These are phyloP conservation scores for Proterorhinus semilunaris DNA, from an alignment of 2,113 vertebrate genomes.

Conservation along the genomic window DNA sequence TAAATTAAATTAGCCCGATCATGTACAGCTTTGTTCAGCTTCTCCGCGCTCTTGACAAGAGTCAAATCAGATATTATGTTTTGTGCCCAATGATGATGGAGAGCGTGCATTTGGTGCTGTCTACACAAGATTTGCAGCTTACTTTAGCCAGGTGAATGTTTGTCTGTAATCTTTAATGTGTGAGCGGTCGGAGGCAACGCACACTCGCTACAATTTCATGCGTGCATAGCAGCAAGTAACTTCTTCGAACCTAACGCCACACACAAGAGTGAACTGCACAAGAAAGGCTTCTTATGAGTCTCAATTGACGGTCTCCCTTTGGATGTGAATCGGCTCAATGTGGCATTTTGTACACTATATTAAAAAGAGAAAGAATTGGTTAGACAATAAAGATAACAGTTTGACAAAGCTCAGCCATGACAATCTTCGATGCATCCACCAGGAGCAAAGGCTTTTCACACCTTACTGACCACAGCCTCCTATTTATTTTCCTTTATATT, in stretches of 20 bases:
- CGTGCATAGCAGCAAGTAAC: too few relatives aligned
- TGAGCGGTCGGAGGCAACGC: slow-evolving; percentile 1
- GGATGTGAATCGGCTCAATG: too few relatives aligned
- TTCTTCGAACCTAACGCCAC: too few relatives aligned
- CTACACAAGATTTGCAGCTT: slow-evolving; percentile 9
- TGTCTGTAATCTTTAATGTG: background rate
- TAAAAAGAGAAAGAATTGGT: background rate
- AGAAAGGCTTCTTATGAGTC: too few relatives aligned
- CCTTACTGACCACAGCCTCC: background rate
- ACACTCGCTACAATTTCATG: too few relatives aligned
- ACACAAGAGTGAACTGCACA: too few relatives aligned
- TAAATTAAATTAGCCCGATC: background rate
- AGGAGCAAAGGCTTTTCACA: background rate
- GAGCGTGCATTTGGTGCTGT: slow-evolving; percentile 21
- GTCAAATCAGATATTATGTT: slow-evolving; percentile 14
- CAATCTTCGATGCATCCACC: slow-evolving; percentile 21
- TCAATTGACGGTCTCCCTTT: too few relatives aligned
- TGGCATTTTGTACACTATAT: background rate
- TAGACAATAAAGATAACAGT: background rate
- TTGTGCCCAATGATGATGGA: slow-evolving; percentile 19
- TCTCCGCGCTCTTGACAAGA: background rate
- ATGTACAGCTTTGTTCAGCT: background rate
- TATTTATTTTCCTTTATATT: background rate
- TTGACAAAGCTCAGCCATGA: slow-evolving; percentile 18
- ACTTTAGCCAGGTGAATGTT: background rate